Evolutionary conservation across 2,888 invertebrate genomes (phyloP), one percentile per base, ranked within the genome.

Genomic region (Polymixis lichenea): DNA sequence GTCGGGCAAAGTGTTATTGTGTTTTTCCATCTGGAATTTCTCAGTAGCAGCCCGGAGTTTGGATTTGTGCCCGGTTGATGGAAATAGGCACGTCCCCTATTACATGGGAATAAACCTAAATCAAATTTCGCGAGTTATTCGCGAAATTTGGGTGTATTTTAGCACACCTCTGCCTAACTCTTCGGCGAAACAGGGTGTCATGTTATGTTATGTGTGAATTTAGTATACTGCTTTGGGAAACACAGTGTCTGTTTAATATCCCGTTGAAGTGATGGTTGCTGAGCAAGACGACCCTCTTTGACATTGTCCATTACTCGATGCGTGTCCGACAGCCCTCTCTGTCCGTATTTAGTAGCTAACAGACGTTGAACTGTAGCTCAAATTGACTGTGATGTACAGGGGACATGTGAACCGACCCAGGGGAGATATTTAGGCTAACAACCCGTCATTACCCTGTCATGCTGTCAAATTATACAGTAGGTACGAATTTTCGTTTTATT

Each of bases 321-420:
- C 85, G 74, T 83, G 65, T 69, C 76, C 28, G 28, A 72, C 62
- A 53, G 61, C 58, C 43, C 53, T 53, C 46, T 51, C 67, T 22
- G 68, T 66, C 77, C 56, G 73, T 71, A 72, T 71, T 86, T 72
- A 82, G 83, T 71, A 55, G 68, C 68, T 58, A 77, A 28, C 78
- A 67, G 73, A 77, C 83, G 83, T 81, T 83, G 56, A 71, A 82
- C 62, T 75, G 86, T 68, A 71, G 64, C 73, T 69, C 56, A 82
- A 85, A 75, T 72, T 77, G 32, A 55, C 58, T 65, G 32, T 77
- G 65, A 64, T 43, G 38, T 58, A 32, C 49, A 70, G 58, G 70
- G 60, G 32, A 64, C 64, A 75, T 82, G 68, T 71, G 60, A n/a
- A 64, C 28, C 15, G 62, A 61, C 61, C 28, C 66, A n/a, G 19